Conservation (phyloP, 2,113 vertebrate genomes). For the Rhegmatorhina hoffmannsi region DNA sequence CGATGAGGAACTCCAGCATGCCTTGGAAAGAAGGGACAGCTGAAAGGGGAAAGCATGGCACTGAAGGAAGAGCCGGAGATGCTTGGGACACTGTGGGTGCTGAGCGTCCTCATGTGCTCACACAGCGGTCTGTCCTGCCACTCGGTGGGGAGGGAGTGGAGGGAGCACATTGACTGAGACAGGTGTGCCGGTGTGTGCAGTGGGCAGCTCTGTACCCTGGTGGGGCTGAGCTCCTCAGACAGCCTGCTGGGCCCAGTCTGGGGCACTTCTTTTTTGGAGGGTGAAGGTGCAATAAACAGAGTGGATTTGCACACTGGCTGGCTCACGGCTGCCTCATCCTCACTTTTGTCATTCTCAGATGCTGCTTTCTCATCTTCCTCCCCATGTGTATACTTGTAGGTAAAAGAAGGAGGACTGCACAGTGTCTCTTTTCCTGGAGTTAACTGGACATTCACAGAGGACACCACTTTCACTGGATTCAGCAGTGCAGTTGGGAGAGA, state of each 20-base stretch:
- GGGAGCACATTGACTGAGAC: conserved; percentile 80
- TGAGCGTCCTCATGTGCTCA: conserved; percentile 77
- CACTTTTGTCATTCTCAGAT: not conserved
- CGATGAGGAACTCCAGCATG: conserved; percentile 58
- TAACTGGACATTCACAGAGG: conserved; percentile 89
- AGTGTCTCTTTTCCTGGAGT: conserved; percentile 79
- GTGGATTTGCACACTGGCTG: conserved; percentile 74
- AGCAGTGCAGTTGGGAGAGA: conserved; percentile 87
- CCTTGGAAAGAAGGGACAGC: conserved; percentile 69
- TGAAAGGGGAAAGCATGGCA: conserved; percentile 52
- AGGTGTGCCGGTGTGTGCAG: conserved; percentile 62
- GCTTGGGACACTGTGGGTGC: conserved; percentile 87
- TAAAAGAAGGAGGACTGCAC: conserved; percentile 85
- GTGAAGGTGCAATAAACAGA: conserved; percentile 72
- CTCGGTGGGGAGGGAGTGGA: conserved; percentile 80
- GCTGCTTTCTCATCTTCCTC: conserved; percentile 21
- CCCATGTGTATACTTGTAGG: conserved; percentile 79
- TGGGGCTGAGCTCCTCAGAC: conserved; percentile 37
- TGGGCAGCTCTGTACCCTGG: conserved; percentile 60
- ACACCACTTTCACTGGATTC: conserved; percentile 86
- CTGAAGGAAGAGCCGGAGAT: conserved; percentile 61
- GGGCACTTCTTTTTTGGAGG: conserved; percentile 42
- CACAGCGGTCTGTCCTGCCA: conserved; percentile 78
- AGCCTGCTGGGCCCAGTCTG: not conserved
- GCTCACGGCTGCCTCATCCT: not conserved